Conservation (phyloP, 1,140 invertebrate genomes). For the Thaumatotibia leucotreta region DNA sequence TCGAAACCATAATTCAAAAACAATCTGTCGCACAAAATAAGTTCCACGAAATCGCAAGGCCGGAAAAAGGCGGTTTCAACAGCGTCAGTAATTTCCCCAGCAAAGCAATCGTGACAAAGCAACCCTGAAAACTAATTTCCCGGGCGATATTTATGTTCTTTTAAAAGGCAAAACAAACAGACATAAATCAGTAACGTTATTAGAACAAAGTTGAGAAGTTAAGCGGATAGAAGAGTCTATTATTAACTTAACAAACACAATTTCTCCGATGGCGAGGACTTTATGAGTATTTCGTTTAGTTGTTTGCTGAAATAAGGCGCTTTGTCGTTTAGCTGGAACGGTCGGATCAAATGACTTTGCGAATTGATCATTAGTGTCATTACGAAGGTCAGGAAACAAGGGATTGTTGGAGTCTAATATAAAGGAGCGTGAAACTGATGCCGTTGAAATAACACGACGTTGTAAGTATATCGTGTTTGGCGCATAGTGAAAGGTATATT, state of each 20-base stretch:
- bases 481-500: no score
- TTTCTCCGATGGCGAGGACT: background rate
- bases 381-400: no score
- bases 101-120: background rate
- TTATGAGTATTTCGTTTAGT: background rate
- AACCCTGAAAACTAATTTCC: slow-evolving; percentile 8
- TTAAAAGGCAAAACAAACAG: background rate
- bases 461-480: no score
- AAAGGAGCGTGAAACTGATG: no score
- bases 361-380: no score
- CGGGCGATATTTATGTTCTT: slow-evolving; percentile 1
- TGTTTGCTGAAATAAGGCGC: background rate
- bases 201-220: slow-evolving; percentile 9
- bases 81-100: background rate
- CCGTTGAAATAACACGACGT: no score
- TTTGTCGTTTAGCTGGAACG: background rate
- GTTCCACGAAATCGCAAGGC: background rate
- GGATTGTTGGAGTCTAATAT: no score
- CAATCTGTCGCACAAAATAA: background rate
- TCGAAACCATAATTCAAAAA: no score
- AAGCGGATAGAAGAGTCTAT: slow-evolving; percentile 1
- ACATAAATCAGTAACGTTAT: slow-evolving; percentile 7
- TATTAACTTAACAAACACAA: slow-evolving; percentile 1
- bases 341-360: no score
- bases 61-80: background rate